These are phyloP conservation scores for Lonchura striata DNA, from an alignment of 2,113 vertebrate genomes.

Conservation along the genomic window DNA sequence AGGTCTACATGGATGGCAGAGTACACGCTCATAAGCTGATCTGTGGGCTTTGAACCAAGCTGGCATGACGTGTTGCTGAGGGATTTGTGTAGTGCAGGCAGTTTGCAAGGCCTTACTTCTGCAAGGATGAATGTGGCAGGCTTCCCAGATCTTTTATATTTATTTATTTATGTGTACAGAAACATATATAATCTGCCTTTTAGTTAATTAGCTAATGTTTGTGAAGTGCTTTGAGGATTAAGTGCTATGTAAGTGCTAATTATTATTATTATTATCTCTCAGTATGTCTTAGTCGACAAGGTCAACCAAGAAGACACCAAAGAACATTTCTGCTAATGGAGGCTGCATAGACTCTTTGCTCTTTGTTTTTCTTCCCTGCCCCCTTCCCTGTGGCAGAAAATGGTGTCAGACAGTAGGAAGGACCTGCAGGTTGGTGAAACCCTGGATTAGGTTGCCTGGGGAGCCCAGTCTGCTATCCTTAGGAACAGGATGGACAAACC, in stretches of 20 bases:
- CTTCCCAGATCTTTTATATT: conserved; percentile 30
- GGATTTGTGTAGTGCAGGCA: neutral
- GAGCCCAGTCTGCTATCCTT: neutral
- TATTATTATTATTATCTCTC: conserved; percentile 46
- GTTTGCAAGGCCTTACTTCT: neutral
- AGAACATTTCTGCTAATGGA: neutral
- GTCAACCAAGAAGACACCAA: neutral
- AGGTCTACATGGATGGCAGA: neutral
- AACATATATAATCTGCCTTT: conserved; percentile 43
- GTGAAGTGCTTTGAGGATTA: conserved; percentile 55
- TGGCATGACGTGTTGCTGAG: neutral
- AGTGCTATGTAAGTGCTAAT: conserved; percentile 47
- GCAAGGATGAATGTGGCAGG: neutral
- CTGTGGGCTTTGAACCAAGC: neutral
- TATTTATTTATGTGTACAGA: conserved; percentile 31
- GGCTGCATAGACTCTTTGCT: neutral
- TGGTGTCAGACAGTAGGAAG: neutral
- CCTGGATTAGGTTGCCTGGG: neutral
- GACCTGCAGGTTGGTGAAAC: neutral
- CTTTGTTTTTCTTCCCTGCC: neutral
- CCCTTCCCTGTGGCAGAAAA: neutral
- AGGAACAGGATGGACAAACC: neutral
- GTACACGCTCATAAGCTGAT: neutral
- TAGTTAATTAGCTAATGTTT: conserved; percentile 64
- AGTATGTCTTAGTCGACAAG: conserved; percentile 16